Conservation (phyloP, 2,888 invertebrate species). For the Hartigia nigra region DNA sequence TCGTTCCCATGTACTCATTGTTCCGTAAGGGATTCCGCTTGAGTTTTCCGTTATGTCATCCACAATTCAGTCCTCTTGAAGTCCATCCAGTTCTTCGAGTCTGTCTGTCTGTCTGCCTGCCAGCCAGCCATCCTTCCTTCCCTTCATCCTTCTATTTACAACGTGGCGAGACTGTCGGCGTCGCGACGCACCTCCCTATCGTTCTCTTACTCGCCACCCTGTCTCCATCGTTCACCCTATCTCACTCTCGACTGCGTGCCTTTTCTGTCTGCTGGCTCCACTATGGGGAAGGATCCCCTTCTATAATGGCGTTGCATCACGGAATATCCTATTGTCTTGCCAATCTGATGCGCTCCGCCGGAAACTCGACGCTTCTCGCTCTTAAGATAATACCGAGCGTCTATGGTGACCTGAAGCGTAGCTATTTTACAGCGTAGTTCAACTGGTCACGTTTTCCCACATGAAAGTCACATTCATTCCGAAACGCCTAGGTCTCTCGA, state of each 20-base stretch:
- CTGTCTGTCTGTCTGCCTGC: neutral
- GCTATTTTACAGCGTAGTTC: neutral
- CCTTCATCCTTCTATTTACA: neutral
- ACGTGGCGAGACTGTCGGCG: neutral
- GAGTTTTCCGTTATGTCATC: constrained; percentile 20
- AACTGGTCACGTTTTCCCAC: neutral
- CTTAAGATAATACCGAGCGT: neutral
- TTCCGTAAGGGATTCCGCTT: constrained; percentile 36
- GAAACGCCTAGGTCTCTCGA: neutral
- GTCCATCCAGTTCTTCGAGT: neutral
- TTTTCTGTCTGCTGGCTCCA: neutral
- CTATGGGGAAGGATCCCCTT: neutral
- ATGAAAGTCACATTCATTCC: neutral
- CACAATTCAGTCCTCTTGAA: neutral
- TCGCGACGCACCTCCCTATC: neutral
- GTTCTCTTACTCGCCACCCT: neutral
- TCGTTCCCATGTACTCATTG: constrained; percentile 41
- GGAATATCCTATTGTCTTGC: constrained; percentile 52
- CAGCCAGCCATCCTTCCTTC: neutral
- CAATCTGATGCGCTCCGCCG: constrained; percentile 54
- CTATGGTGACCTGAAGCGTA: neutral
- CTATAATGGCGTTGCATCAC: constrained; percentile 43
- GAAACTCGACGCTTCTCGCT: constrained; percentile 40
- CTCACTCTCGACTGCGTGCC: neutral
- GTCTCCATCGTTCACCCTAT: neutral